These are phyloP conservation scores for Xyliphius kryptos DNA, from an alignment of 2,113 vertebrate species.

Conservation along the genomic window DNA sequence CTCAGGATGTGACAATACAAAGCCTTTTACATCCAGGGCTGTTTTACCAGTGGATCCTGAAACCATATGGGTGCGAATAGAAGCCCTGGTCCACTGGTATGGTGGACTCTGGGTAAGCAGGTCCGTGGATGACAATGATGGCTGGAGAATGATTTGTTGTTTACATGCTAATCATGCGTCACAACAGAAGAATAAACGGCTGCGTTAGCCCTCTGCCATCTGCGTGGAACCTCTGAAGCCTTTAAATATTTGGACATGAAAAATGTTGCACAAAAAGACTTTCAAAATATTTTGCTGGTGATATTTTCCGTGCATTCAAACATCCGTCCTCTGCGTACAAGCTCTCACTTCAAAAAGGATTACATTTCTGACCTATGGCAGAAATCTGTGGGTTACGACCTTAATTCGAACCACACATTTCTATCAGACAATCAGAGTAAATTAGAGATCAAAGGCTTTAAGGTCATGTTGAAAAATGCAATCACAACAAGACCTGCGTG, in stretches of 20 bases:
- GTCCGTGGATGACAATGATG: too few relatives aligned
- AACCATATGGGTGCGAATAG: too few relatives aligned
- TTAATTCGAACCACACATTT: conserved; percentile 35
- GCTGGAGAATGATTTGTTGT: conserved; percentile 1
- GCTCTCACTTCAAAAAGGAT: conserved; percentile 10
- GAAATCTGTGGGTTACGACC: conserved; percentile 22
- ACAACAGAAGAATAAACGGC: too few relatives aligned
- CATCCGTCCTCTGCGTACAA: too few relatives aligned
- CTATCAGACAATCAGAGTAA: not conserved
- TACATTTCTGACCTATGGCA: not conserved
- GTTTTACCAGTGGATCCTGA: too few relatives aligned
- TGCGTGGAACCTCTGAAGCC: conserved; percentile 12
- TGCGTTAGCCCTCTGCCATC: conserved; percentile 2
- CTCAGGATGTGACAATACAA: not conserved
- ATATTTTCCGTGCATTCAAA: too few relatives aligned
- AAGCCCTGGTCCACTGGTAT: too few relatives aligned
- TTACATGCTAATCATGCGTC: not conserved
- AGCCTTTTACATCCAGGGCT: too few relatives aligned
- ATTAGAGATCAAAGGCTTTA: conserved; percentile 27
- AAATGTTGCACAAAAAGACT: conserved; percentile 1
- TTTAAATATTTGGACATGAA: conserved; percentile 24
- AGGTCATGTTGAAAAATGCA: conserved; percentile 13
- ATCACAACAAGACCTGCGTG: conserved; percentile 12
- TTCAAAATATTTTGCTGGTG: not conserved
- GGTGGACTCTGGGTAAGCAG: too few relatives aligned